Conservation (phyloP, 2,113 vertebrate species). For the Danio rerio region GRCz12tu NC_133186.1:31997501-31998000, state of each 20-base stretch:
- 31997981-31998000: background rate
- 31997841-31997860: background rate
- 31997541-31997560: slow-evolving; percentile 69
- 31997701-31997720: slow-evolving; percentile 27
- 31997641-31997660: slow-evolving; percentile 31
- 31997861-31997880: background rate
- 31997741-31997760: background rate
- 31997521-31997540: slow-evolving; percentile 73
- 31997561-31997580: background rate
- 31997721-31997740: background rate
- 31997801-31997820: background rate
- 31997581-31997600: slow-evolving; percentile 73
- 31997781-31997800: background rate
- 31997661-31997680: background rate
- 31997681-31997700: background rate
- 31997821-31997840: too few species aligned
- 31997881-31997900: background rate
- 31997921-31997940: background rate
- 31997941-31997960: background rate
- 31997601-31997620: slow-evolving; percentile 71
- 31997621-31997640: slow-evolving; percentile 31
- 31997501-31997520: slow-evolving; percentile 65
- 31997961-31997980: background rate
- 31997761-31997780: background rate
- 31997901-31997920: background rate